These are phyloP conservation scores for Tyto alba DNA, from an alignment of 2,113 vertebrate species.

Conservation along the genomic window DNA sequence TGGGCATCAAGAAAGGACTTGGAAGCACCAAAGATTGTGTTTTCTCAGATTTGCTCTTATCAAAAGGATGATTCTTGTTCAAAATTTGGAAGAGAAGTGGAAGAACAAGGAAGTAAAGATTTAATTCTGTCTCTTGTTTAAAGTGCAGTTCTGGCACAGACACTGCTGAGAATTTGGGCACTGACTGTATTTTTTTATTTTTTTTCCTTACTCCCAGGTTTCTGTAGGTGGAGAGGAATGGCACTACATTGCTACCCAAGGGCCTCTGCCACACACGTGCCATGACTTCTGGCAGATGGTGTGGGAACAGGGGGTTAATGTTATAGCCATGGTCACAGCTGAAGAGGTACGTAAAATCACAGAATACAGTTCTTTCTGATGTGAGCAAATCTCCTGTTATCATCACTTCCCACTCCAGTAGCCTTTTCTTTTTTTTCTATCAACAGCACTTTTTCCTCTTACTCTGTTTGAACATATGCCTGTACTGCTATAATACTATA, in stretches of 20 bases:
- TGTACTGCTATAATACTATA: not conserved
- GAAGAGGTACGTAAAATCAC: slow-evolving; percentile 81
- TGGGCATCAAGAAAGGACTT: not conserved
- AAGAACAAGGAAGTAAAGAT: not conserved
- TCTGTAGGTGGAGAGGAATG: slow-evolving; percentile 88
- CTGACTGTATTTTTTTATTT: not conserved
- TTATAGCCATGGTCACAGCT: slow-evolving; percentile 94
- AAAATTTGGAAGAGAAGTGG: not conserved
- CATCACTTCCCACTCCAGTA: not conserved
- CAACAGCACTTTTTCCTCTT: not conserved
- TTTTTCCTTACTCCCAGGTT: slow-evolving; percentile 70
- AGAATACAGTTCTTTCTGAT: not conserved
- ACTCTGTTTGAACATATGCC: not conserved
- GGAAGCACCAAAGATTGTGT: not conserved
- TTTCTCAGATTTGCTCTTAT: not conserved
- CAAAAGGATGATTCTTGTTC: not conserved
- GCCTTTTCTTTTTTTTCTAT: not conserved
- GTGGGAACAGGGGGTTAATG: slow-evolving; percentile 93
- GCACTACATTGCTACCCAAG: slow-evolving; percentile 95
- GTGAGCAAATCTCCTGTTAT: not conserved
- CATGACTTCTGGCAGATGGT: slow-evolving; percentile 99
- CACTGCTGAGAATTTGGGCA: not conserved
- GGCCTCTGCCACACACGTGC: slow-evolving; percentile 88
- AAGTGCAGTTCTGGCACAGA: not conserved
- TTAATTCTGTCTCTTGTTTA: not conserved